Percentiles rank a stretch among this genome's conserved stretches.
Evolutionary conservation across 2,888 invertebrate species (phyloP).

Genomic region (Pyrrhosoma nymphula): DNA sequence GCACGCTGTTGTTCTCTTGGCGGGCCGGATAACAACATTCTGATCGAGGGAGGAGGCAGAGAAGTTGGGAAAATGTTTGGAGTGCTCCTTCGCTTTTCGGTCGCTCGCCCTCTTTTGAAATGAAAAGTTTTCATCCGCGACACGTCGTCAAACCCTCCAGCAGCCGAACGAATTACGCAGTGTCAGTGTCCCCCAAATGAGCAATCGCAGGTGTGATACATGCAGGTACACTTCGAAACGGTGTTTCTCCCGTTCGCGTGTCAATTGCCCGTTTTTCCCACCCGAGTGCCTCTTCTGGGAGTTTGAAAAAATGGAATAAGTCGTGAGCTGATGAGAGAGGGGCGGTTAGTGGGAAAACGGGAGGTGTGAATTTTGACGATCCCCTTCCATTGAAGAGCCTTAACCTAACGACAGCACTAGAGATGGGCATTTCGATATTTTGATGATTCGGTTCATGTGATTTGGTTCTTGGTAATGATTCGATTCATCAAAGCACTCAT

Average conservation of each 20-base stretch:
- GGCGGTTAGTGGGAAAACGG: not conserved
- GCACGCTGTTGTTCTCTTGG: conserved; percentile 4
- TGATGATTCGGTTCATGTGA: too few relatives aligned
- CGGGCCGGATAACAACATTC: not conserved
- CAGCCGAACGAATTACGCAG: not conserved
- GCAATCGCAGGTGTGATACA: not conserved
- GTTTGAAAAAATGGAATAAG: not conserved
- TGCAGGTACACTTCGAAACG: not conserved
- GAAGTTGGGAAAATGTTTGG: conserved; percentile 43
- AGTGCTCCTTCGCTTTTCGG: conserved; percentile 8
- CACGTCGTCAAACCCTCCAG: not conserved
- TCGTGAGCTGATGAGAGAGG: not conserved
- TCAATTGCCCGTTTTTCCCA: not conserved
- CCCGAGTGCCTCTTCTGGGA: not conserved
- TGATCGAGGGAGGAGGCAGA: not conserved
- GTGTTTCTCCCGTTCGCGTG: not conserved
- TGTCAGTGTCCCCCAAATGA: not conserved
- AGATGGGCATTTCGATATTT: too few relatives aligned
- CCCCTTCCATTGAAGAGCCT: too few relatives aligned
- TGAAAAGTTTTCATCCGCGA: not conserved
- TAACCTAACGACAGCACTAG: too few relatives aligned
- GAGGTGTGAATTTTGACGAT: not conserved
- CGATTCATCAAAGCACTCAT: too few relatives aligned
- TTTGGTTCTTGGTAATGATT: too few relatives aligned
- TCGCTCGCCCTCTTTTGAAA: not conserved